Percentiles rank a stretch among this genome's conserved stretches.
Evolutionary conservation across 1,140 invertebrate species (phyloP).

Genomic region (Apis laboriosa): DNA sequence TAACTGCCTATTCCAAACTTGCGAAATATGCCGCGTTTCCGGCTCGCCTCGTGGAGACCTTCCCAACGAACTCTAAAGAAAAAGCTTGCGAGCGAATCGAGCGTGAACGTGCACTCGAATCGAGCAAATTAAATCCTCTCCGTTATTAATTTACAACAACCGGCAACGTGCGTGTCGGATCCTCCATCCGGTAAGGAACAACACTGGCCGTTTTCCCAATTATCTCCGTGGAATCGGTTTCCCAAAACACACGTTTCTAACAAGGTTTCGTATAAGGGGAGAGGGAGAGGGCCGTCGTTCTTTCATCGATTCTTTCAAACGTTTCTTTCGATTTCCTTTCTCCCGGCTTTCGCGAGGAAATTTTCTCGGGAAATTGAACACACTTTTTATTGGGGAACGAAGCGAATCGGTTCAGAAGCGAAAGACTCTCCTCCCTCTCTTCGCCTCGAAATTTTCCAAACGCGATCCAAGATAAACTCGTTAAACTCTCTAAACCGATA

Average conservation of each 20-base stretch:
- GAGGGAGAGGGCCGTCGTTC: background rate
- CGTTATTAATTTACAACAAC: background rate
- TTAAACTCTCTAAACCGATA: background rate
- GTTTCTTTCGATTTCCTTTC: background rate
- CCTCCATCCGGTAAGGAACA: no score
- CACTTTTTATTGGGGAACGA: background rate
- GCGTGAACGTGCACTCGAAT: background rate
- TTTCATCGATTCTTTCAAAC: background rate
- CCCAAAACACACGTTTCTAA: no score
- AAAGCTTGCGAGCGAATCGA: background rate
- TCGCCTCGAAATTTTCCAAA: background rate
- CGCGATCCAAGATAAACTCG: background rate
- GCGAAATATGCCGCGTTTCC: background rate
- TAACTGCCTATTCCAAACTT: slow-evolving; percentile 43
- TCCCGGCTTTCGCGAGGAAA: background rate
- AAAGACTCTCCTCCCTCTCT: background rate
- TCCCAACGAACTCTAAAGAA: background rate
- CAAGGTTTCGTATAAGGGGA: no score
- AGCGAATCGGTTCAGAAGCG: background rate
- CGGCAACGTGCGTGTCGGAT: background rate
- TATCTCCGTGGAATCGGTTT: no score
- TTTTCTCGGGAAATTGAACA: background rate
- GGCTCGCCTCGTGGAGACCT: background rate
- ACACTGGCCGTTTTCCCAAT: no score
- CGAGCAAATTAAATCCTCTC: background rate